A percentile compares a stretch with the other conserved stretches of the same genome.
phyloP scores from a whole-genome alignment of 2,113 vertebrate genomes.

The Leptosomus discolor region DNA sequence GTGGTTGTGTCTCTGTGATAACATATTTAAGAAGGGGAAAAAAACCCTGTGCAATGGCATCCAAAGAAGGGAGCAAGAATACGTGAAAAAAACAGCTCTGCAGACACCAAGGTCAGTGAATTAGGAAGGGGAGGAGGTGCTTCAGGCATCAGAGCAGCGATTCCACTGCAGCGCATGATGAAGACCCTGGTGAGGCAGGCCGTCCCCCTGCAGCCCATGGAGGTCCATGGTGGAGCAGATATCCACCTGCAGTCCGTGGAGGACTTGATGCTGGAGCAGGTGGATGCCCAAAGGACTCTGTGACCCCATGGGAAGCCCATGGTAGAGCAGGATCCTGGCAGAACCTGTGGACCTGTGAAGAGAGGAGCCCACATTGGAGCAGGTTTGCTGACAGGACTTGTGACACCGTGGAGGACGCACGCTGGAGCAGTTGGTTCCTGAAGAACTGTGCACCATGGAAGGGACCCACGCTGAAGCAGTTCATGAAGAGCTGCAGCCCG shows the following conservation, averaged over 20 bases:
- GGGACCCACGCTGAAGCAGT: not conserved
- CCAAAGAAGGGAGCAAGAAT: not conserved
- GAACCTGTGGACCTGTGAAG: not conserved
- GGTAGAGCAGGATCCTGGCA: not conserved
- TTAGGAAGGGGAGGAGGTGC: not conserved
- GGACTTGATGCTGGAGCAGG: accelerated
- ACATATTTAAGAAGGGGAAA: not conserved
- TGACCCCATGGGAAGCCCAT: not conserved
- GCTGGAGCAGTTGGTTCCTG: accelerated
- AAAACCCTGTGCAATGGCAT: not conserved
- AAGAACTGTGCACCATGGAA: not conserved
- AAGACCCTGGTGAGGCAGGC: not conserved
- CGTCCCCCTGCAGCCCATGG: not conserved
- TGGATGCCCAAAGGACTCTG: not conserved
- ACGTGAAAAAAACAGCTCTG: not conserved
- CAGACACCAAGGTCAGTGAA: not conserved
- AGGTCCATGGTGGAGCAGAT: no score
- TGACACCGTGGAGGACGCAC: accelerated
- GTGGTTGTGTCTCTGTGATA: not conserved
- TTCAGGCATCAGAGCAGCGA: not conserved
- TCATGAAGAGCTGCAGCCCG: not conserved
- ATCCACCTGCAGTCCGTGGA: not conserved
- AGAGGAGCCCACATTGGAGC: accelerated
- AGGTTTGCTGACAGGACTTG: not conserved
- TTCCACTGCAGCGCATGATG: not conserved